Evolutionary conservation across 37 sponge, comb jelly and placozoan species (phyloP), one percentile per base, ranked within the genome.

Genomic region (Diacarnus erythraeanus): DNA sequence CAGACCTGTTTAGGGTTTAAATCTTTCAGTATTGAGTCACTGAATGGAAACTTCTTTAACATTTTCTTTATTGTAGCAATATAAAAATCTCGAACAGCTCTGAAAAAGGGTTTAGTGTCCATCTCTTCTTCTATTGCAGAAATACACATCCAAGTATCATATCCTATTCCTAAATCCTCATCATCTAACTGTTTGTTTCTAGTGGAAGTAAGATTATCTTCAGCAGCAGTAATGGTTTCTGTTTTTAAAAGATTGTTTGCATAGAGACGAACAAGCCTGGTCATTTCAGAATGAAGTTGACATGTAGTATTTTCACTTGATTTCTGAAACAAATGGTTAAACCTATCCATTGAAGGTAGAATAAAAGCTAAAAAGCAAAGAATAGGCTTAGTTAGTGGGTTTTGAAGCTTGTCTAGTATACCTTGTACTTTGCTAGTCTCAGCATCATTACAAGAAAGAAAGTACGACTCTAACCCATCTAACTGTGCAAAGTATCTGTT

Each of bases 311-410:
- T 69, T 18, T 69, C 69, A 12, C 9, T 35, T 21, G 81, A 80
- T 64, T 75, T 80, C 33, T 79, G 80, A 41, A 86, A 86, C 10
- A 74, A 5, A 30, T 64, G 59, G 37, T 76, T 76, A 64, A 86
- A 86, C 10, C 69, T 44, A 57, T 86, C 80, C 80, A 86, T 86
- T 66, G 80, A 71, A 65, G 86, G 86, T 22, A 86, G 80, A 10
- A 86, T 54, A 57, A 58, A 64, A 18, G 75, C n/a, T n/a, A n/a
- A n/a, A n/a, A n/a, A n/a, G n/a, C n/a, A 78, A 63, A 74, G 67
- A 59, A 84, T 33, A 47, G 86, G 79, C 40, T 73, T 61, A 39
- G 74, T 78, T 10, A 86, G 74, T 40, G 86, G 86, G 44, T 86
- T 78, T 35, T 74, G n/a, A 20, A 67, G 6, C 6, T 9, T 61